Evolutionary conservation across 2,797 vertebrate genomes (phyloP).

Genomic region (Sebastes goodei): DNA sequence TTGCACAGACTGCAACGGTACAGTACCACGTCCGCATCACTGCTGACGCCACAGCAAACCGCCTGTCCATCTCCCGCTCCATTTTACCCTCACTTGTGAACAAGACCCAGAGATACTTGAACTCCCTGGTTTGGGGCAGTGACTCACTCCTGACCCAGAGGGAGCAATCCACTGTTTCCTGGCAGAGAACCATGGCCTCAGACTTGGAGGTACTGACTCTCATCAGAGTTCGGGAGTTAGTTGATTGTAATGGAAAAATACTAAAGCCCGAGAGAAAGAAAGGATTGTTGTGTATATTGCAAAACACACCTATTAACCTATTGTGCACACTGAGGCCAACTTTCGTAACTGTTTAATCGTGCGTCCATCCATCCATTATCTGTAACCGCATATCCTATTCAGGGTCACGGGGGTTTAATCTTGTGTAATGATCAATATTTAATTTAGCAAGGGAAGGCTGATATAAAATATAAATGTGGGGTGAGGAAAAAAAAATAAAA

Average conservation of each 20-base stretch:
- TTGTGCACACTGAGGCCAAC: neutral
- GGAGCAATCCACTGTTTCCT: neutral
- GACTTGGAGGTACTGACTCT: neutral
- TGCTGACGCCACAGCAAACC: neutral
- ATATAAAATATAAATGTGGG: neutral
- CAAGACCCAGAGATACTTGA: neutral
- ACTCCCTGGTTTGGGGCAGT: neutral
- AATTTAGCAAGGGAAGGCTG: neutral
- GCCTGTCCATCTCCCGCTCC: neutral
- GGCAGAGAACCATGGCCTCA: neutral
- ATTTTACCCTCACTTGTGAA: neutral
- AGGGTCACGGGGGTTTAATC: no score
- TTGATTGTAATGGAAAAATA: neutral
- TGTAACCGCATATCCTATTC: no score
- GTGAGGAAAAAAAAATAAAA: neutral
- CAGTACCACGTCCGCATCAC: neutral
- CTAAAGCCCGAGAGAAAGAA: neutral
- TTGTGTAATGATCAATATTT: neutral
- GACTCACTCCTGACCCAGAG: neutral
- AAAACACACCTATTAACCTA: neutral
- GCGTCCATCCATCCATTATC: neutral
- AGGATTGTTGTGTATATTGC: neutral
- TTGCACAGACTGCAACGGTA: no score
- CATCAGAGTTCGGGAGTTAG: neutral
- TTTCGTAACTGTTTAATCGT: neutral